These are phyloP conservation scores for Sarcophilus harrisii DNA, from an alignment of 2,797 vertebrate genomes.

Conservation along the genomic window DNA sequence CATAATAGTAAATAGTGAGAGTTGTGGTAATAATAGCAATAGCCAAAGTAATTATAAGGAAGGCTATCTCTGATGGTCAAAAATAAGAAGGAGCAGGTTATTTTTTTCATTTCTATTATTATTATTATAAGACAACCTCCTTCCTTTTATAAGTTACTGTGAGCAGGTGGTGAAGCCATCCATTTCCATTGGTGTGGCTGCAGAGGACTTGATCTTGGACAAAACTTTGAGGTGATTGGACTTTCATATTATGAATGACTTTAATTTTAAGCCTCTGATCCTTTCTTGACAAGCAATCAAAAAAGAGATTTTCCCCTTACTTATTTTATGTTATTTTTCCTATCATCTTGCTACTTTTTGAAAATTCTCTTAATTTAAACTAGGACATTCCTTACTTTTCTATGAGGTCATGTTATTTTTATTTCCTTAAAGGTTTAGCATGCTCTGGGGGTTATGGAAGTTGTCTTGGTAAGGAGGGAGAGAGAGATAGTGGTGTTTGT, in stretches of 20 bases:
- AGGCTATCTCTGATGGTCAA: conserved; percentile 76
- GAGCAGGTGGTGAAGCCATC: neutral
- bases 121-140: conserved; percentile 37
- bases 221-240: neutral
- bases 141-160: conserved; percentile 8
- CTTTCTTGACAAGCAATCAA: conserved; percentile 12
- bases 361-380: neutral
- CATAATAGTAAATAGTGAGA: conserved; percentile 86
- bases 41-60: conserved; percentile 82
- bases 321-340: neutral
- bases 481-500: neutral
- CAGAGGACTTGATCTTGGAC: neutral
- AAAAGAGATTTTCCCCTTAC: neutral
- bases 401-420: neutral
- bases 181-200: neutral
- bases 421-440: neutral
- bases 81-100: conserved; percentile 70
- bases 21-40: conserved; percentile 82
- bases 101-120: conserved; percentile 66
- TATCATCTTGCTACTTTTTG: neutral
- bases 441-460: neutral
- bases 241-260: neutral
- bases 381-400: neutral
- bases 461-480: neutral
- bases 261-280: conserved; percentile 31